Percentiles rank a stretch among this genome's conserved stretches.
These are phyloP conservation scores for Streptopelia turtur DNA, from an alignment of 2,797 vertebrate genomes.

Conservation along the genomic window DNA sequence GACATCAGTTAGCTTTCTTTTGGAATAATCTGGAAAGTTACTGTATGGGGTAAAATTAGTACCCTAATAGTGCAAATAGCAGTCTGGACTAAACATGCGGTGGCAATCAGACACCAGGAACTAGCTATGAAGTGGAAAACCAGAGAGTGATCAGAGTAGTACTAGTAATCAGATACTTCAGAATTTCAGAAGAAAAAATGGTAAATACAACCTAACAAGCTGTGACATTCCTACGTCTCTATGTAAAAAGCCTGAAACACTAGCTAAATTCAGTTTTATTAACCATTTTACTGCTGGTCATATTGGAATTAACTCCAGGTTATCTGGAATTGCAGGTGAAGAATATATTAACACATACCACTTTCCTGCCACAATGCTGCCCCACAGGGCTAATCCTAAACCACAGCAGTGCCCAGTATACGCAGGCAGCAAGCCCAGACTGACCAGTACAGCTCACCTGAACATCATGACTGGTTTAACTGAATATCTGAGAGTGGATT, in stretches of 20 bases:
- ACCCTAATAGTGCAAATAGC: neutral
- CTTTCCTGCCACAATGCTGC: neutral
- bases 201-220: neutral
- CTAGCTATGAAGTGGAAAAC: neutral
- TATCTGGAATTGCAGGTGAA: neutral
- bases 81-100: neutral
- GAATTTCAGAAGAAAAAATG: neutral
- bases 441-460: neutral
- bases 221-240: neutral
- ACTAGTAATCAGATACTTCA: neutral
- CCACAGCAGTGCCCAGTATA: neutral
- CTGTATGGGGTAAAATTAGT: neutral
- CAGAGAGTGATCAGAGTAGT: neutral
- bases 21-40: neutral
- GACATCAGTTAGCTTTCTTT: neutral
- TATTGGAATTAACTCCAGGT: neutral
- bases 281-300: neutral
- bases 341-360: neutral
- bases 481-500: neutral
- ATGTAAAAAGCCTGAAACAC: neutral
- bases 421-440: neutral
- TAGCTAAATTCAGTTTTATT: neutral
- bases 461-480: neutral
- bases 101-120: neutral
- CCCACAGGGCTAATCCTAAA: neutral